Conservation (phyloP, 2,113 vertebrate genomes). For the Rhinolophus sinicus region DNA sequence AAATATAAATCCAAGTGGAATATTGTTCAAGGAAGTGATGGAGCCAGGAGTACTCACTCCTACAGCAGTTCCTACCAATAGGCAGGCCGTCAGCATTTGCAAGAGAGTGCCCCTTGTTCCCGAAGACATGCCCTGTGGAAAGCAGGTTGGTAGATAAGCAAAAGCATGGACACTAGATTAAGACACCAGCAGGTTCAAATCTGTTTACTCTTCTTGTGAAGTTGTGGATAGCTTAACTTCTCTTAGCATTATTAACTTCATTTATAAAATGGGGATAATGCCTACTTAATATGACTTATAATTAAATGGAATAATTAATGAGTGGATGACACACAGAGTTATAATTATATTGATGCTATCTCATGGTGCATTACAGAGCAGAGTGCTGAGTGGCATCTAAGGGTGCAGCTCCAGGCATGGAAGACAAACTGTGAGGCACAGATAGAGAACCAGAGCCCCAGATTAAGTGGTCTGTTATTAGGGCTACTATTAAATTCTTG, state of each 20-base stretch:
- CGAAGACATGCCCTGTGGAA: neutral
- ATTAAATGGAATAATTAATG: neutral
- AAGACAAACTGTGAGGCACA: neutral
- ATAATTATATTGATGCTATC: neutral
- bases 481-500: neutral
- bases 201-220: neutral
- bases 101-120: neutral
- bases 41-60: neutral
- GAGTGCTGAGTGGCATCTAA: neutral
- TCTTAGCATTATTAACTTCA: neutral
- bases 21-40: neutral
- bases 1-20: neutral
- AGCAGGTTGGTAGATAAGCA: neutral
- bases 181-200: neutral
- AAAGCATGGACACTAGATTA: neutral
- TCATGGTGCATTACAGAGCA: neutral
- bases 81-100: neutral
- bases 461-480: neutral
- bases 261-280: neutral
- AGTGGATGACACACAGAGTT: neutral
- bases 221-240: neutral
- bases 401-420: fast-evolving
- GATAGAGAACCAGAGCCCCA: neutral
- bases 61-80: neutral
- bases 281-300: neutral